A percentile compares a stretch with the other conserved stretches of the same genome.
These are phyloP conservation scores for Spea bombifrons DNA, from an alignment of 2,113 vertebrate species.

Conservation along the genomic window DNA sequence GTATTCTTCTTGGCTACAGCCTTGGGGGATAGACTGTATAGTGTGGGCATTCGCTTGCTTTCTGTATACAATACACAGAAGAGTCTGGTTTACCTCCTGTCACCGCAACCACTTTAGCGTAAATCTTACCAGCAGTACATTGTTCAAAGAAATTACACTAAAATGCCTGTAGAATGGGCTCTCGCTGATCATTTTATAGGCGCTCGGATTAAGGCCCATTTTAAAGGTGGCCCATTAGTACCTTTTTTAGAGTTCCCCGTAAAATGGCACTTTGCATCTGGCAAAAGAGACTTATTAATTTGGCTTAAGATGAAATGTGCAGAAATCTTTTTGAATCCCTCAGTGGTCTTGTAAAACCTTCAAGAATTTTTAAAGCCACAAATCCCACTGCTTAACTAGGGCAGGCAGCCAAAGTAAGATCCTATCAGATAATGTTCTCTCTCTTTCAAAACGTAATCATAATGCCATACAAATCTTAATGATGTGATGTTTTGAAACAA, in stretches of 20 bases:
- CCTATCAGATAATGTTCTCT: conserved; percentile 55
- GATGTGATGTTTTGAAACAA: too few species aligned
- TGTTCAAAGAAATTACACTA: conserved; percentile 17
- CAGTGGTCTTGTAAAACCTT: conserved; percentile 57
- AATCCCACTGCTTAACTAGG: conserved; percentile 57
- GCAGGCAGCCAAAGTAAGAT: conserved; percentile 53
- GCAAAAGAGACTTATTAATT: conserved; percentile 52
- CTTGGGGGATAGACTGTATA: too few species aligned
- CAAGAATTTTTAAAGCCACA: conserved; percentile 54
- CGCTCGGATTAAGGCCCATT: conserved; percentile 52
- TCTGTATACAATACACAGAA: too few species aligned
- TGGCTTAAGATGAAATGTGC: conserved; percentile 52
- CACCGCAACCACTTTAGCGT: too few species aligned
- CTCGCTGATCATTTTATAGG: conserved; percentile 53
- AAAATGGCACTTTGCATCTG: conserved; percentile 56
- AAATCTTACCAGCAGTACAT: background rate
- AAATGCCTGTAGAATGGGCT: conserved; percentile 18
- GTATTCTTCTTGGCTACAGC: too few species aligned
- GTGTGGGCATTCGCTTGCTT: too few species aligned
- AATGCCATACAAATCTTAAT: too few species aligned
- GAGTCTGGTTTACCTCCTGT: too few species aligned
- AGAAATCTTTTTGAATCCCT: conserved; percentile 58
- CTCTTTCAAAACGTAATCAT: conserved; percentile 51
- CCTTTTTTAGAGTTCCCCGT: conserved; percentile 55
- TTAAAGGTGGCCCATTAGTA: conserved; percentile 51